These are phyloP conservation scores for Echinometra lucunter DNA, from an alignment of 53 echinoderm and acorn worm genomes.

Conservation along the genomic window DNA sequence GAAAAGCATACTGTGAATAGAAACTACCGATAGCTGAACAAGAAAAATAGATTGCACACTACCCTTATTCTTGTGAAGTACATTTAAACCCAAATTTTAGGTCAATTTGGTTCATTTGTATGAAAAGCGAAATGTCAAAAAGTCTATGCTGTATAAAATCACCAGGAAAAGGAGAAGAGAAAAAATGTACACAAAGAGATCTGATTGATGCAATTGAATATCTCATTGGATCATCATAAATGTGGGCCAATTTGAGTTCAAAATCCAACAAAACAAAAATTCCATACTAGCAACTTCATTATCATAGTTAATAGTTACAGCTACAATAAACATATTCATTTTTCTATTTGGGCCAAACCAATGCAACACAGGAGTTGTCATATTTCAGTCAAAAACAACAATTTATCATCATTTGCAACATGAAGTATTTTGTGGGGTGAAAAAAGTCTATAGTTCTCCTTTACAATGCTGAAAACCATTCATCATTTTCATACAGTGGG, in stretches of 20 bases:
- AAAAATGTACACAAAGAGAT: background rate
- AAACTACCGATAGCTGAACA: background rate
- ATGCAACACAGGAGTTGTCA: background rate
- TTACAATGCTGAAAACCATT: background rate
- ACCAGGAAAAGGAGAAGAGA: background rate
- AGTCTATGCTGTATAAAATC: constrained; percentile 1
- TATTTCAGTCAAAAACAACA: background rate
- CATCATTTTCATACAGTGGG: background rate
- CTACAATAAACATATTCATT: background rate
- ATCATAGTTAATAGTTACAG: background rate
- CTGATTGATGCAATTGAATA: background rate
- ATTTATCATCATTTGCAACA: background rate
- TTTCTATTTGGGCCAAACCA: background rate
- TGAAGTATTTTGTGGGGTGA: background rate
- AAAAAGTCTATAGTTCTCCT: background rate
- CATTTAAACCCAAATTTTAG: background rate
- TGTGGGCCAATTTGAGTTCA: background rate
- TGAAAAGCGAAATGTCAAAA: background rate
- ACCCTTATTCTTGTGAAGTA: background rate
- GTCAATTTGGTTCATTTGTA: background rate
- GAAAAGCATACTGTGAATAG: background rate
- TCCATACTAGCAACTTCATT: background rate
- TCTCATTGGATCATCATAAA: background rate
- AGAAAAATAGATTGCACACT: background rate
- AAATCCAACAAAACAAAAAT: background rate